These are phyloP conservation scores for Teleiodes luculella DNA, from an alignment of 2,888 invertebrate genomes.

Conservation along the genomic window DNA sequence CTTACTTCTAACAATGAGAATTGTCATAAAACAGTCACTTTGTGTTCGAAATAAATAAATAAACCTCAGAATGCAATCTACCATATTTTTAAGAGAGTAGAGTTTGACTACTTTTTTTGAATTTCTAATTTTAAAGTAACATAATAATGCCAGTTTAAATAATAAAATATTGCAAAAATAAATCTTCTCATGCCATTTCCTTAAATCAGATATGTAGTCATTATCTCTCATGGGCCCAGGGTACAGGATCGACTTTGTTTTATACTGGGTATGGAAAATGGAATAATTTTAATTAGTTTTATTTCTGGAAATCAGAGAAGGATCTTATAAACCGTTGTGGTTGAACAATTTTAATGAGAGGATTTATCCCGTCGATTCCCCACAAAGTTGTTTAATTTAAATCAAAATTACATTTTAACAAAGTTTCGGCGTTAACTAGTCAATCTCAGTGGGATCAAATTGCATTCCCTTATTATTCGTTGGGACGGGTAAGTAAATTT, in stretches of 20 bases:
- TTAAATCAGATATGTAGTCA: no score
- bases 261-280: neutral
- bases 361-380: slow-evolving; percentile 48
- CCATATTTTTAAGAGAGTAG: no score
- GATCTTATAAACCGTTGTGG: slow-evolving; percentile 59
- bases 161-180: no score
- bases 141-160: no score
- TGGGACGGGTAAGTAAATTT: neutral
- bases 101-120: no score
- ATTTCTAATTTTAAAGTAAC: no score
- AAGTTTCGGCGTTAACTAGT: slow-evolving; percentile 35
- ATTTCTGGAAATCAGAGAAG: slow-evolving; percentile 57
- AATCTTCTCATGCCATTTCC: no score
- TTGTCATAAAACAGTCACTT: no score
- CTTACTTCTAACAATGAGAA: no score
- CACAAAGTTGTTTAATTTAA: slow-evolving; percentile 55
- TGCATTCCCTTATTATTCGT: slow-evolving; percentile 9
- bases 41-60: no score
- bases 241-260: neutral
- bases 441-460: slow-evolving; percentile 16
- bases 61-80: no score
- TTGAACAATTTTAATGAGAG: slow-evolving; percentile 69
- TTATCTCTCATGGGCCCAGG: neutral
- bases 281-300: slow-evolving; percentile 63
- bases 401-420: slow-evolving; percentile 40